A percentile compares a stretch with the other conserved stretches of the same genome.
Evolutionary conservation across 1,140 invertebrate genomes (phyloP).

Genomic region (Lordiphosa collinella): DNA sequence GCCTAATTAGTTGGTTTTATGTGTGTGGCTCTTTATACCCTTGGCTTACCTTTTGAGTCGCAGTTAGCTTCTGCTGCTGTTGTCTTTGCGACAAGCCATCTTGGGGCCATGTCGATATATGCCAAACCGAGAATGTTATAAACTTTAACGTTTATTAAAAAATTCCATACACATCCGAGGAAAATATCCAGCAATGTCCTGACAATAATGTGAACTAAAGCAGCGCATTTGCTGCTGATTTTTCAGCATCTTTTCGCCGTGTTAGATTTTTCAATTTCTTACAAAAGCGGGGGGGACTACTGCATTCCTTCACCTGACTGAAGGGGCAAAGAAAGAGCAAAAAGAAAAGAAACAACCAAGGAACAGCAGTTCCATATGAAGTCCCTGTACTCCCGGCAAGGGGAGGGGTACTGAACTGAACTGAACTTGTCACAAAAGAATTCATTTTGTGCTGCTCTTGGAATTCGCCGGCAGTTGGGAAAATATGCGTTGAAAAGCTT

Average conservation of each 20-base stretch:
- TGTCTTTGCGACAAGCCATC: too few species aligned
- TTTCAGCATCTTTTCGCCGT: conserved; percentile 14
- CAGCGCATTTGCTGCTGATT: conserved; percentile 69
- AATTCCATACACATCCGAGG: conserved; percentile 55
- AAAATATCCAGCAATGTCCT: conserved; percentile 26
- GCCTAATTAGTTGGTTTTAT: conserved; percentile 76
- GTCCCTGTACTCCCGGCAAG: conserved; percentile 1
- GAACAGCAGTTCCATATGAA: conserved; percentile 42
- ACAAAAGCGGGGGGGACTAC: conserved; percentile 41
- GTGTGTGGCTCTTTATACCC: conserved; percentile 68
- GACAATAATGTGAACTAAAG: conserved; percentile 70
- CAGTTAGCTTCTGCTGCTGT: too few species aligned
- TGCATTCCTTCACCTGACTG: conserved; percentile 74
- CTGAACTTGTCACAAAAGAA: conserved; percentile 74
- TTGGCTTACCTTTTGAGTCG: conserved; percentile 65
- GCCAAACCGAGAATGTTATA: conserved; percentile 61
- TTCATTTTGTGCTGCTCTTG: conserved; percentile 70
- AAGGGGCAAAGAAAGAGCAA: conserved; percentile 36
- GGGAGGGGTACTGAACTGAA: conserved; percentile 17
- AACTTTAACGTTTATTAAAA: conserved; percentile 77
- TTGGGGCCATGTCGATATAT: conserved; percentile 45
- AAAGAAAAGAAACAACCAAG: conserved; percentile 6
- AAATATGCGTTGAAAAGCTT: conserved; percentile 56
- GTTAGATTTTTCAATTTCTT: conserved; percentile 76
- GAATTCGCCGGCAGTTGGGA: conserved; percentile 51